Conservation (phyloP, 2,113 vertebrate species). For the Tachysurus fulvidraco region DNA sequence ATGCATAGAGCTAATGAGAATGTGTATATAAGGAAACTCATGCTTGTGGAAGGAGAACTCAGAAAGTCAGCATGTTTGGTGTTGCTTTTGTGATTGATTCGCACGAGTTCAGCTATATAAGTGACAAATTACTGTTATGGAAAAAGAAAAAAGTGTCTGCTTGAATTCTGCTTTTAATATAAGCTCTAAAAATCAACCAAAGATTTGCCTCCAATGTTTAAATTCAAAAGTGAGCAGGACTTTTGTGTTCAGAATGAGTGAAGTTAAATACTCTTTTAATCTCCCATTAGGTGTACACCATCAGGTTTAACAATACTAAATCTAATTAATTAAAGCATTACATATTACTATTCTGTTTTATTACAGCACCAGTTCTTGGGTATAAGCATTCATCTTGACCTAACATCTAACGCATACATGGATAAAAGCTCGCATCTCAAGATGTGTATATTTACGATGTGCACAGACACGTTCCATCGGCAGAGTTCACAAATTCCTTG, state of each 20-base stretch:
- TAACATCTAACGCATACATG: background rate
- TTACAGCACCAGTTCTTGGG: background rate
- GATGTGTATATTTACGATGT: background rate
- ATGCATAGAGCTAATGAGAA: slow-evolving; percentile 14
- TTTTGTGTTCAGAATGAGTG: no score
- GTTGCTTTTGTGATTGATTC: background rate
- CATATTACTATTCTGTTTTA: background rate
- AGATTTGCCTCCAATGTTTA: no score
- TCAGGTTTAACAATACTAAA: no score
- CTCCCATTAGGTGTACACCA: no score
- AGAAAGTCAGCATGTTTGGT: background rate
- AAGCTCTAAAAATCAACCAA: no score
- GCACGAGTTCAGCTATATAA: no score
- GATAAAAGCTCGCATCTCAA: background rate
- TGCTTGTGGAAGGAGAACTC: background rate
- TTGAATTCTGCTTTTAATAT: no score
- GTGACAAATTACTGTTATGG: no score
- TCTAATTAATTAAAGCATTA: no score
- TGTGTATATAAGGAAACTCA: slow-evolving; percentile 3
- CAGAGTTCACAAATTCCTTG: background rate
- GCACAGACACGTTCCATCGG: background rate
- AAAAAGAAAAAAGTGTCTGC: no score
- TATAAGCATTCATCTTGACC: background rate
- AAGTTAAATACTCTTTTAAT: no score
- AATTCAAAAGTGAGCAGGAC: no score